Percentiles rank a stretch among this genome's conserved stretches.
Evolutionary conservation across 2,113 vertebrate genomes (phyloP).

Genomic region (Arenaria interpres): DNA sequence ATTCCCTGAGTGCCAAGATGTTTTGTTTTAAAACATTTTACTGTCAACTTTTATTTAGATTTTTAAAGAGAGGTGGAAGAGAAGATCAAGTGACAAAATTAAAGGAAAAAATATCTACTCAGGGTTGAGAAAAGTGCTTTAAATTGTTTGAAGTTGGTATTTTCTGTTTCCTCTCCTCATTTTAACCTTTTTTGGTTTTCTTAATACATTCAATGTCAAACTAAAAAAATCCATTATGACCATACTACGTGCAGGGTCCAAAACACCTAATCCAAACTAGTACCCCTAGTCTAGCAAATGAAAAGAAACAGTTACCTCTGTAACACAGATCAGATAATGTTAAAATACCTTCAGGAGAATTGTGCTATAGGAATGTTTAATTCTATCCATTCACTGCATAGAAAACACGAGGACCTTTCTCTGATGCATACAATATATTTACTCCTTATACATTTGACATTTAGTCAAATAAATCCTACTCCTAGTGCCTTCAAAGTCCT

Average conservation of each 20-base stretch:
- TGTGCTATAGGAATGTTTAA: background rate
- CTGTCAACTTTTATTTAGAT: background rate
- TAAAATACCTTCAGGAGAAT: background rate
- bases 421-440: background rate
- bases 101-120: rapidly evolving
- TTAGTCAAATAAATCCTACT: background rate
- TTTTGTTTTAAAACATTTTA: background rate
- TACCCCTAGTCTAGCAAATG: background rate
- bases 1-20: background rate
- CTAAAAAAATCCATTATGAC: background rate
- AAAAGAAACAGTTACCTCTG: background rate
- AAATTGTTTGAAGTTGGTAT: background rate
- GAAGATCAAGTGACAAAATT: background rate
- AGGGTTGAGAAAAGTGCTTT: background rate
- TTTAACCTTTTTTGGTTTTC: background rate
- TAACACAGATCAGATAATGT: background rate
- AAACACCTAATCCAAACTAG: background rate
- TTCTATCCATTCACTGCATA: background rate
- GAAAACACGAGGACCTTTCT: background rate
- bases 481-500: background rate
- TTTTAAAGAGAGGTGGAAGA: background rate
- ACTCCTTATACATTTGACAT: background rate
- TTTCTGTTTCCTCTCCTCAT: background rate
- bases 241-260: background rate
- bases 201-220: background rate